These are phyloP conservation scores for Murina feae DNA, from an alignment of 2,113 vertebrate species.

Conservation along the genomic window DNA sequence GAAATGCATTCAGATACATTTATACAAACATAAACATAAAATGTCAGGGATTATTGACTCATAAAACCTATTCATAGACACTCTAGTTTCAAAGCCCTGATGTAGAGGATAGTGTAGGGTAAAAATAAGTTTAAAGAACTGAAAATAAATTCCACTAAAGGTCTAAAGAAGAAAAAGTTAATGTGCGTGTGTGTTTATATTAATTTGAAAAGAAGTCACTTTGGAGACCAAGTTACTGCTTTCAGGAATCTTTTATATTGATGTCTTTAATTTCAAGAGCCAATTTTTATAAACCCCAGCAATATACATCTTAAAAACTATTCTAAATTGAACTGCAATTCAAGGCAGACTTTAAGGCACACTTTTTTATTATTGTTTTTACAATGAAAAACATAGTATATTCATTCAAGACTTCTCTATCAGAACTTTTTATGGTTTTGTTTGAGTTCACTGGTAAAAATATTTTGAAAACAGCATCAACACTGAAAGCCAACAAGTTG, in stretches of 20 bases:
- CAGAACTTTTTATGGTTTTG: neutral
- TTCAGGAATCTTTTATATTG: neutral
- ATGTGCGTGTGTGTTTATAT: neutral
- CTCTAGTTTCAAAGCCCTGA: neutral
- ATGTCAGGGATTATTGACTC: neutral
- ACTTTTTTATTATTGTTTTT: neutral
- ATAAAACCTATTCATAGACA: neutral
- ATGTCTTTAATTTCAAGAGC: neutral
- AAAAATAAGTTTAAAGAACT: conserved; percentile 6
- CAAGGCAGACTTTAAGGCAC: neutral
- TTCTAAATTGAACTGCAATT: conserved; percentile 18
- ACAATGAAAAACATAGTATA: neutral
- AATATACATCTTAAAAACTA: neutral
- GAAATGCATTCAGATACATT: neutral
- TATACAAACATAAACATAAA: neutral
- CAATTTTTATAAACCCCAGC: conserved; percentile 8
- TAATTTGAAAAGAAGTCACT: conserved; percentile 13
- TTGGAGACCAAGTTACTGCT: neutral
- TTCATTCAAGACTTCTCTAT: neutral
- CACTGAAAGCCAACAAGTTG: neutral
- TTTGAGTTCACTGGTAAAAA: neutral
- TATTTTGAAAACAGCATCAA: neutral
- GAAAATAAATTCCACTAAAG: conserved; percentile 7
- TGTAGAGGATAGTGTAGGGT: neutral
- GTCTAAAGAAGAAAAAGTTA: neutral